A percentile compares a stretch with the other conserved stretches of the same genome.
These are phyloP conservation scores for Hydrophis major DNA, from an alignment of 2,797 vertebrate species.

Conservation along the genomic window DNA sequence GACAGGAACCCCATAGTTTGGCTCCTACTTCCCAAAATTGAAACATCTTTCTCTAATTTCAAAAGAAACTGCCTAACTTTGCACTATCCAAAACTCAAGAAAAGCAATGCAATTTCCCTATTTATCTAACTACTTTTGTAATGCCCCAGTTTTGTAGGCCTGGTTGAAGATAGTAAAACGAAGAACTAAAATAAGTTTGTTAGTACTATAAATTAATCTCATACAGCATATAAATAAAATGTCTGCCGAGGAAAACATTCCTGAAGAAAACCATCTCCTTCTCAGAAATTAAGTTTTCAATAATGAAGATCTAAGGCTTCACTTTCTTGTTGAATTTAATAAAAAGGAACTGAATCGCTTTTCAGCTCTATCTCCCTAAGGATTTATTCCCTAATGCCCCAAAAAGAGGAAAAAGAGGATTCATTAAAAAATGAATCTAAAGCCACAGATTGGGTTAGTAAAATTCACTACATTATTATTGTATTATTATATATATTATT, in stretches of 20 bases:
- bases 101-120: neutral
- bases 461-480: neutral
- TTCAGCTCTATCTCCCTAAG: neutral
- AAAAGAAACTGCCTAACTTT: neutral
- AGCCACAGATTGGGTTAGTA: neutral
- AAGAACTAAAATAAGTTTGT: neutral
- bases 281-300: neutral
- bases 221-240: neutral
- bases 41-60: neutral
- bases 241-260: neutral
- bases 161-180: neutral
- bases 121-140: neutral
- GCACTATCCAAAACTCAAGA: neutral
- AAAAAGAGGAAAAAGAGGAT: neutral
- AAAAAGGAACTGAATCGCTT: neutral
- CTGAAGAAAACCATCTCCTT: neutral
- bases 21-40: neutral
- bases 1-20: neutral
- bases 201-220: neutral
- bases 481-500: no score
- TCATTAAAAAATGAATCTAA: neutral
- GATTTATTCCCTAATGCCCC: neutral
- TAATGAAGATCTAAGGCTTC: neutral
- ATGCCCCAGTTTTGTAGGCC: no score
- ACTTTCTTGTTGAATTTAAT: neutral